Conservation (phyloP, 2,888 invertebrate species). For the Melitaea athalia region DNA sequence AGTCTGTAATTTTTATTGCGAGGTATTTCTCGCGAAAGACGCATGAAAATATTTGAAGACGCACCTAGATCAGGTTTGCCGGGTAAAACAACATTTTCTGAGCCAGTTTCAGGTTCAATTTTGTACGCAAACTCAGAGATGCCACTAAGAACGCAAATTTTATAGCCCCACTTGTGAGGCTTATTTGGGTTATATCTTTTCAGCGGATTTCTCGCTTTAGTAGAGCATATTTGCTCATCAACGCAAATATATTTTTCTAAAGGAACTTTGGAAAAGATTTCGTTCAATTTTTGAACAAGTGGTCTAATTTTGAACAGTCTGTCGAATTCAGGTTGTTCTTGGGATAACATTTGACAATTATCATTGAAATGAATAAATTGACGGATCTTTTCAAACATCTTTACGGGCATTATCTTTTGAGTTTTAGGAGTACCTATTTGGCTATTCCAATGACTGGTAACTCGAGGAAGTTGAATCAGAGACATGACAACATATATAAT, state of each 20-base stretch:
- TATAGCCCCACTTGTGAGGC: conserved; percentile 43
- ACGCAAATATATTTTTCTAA: conserved; percentile 42
- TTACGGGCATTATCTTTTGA: conserved; percentile 39
- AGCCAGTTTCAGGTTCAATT: conserved; percentile 48
- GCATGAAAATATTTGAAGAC: too few species aligned
- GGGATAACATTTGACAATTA: conserved; percentile 31
- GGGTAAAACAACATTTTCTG: conserved; percentile 39
- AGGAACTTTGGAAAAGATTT: conserved; percentile 30
- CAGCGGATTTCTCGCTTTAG: conserved; percentile 43
- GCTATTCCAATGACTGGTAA: conserved; percentile 38
- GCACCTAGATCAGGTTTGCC: too few species aligned
- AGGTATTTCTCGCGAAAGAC: too few species aligned
- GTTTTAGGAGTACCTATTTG: conserved; percentile 37
- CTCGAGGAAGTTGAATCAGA: conserved; percentile 39
- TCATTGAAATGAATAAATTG: conserved; percentile 44
- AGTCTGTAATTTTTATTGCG: too few species aligned
- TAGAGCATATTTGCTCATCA: conserved; percentile 49
- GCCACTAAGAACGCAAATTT: conserved; percentile 34
- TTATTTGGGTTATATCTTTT: conserved; percentile 53
- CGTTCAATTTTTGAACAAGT: conserved; percentile 36
- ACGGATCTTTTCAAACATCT: conserved; percentile 43
- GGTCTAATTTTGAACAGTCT: conserved; percentile 42
- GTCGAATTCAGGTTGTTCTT: conserved; percentile 32
- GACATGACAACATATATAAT: too few species aligned
- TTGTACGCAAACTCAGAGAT: conserved; percentile 48